Base-by-base conservation (phyloP, 1,140 invertebrate species). In the Bombus consobrinus region DNA sequence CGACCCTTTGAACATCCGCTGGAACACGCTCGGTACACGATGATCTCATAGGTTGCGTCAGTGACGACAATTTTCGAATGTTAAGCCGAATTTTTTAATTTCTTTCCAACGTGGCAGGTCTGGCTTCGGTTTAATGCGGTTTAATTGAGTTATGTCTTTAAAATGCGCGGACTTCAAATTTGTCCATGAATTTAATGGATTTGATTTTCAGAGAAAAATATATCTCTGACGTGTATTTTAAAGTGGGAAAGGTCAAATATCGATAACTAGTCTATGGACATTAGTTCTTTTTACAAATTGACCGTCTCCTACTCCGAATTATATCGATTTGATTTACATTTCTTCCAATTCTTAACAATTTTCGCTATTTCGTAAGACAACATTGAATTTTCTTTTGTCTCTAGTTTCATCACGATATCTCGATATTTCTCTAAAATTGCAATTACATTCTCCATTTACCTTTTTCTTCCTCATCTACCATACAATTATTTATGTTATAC, bases 31-130 rank as follows among this genome's bases (percentile, higher is more conserved):
- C 9, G 3, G 22, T 12, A 22, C 47, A 22, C 71, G 69, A 72
- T 28, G 37, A 72, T 41, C 6, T 72, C 37, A 25, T 15, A 39
- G 12, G 1, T 13, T 39, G 69, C 39, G 57, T 25, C 34, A 3
- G 37, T 9, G 34, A 64, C 37, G n/a, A 64, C 34, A 41, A 76
- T 28, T 64, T 32, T 12, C 43, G 47, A 43, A 57, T 57, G 77
- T 69, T 79, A 53, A 87, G 53, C 53, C 53, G 32, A 81, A 75
- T 87, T 76, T 73, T 71, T 39, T 15, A 3, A 9, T 25, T 25
- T 13, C 18, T 28, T 18, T 25, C 57, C 41, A 1, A 0, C 18
- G 13, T 2, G 12, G 10, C 25, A 5, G 0, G 2, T 53, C 5
- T 53, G 1, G 5, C 5, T 53, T 53, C 6, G 18, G 1, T 53